A percentile compares a stretch with the other conserved stretches of the same genome.
Evolutionary conservation across 2,797 vertebrate species (phyloP).

Genomic region (Rousettus madagascariensis): DNA sequence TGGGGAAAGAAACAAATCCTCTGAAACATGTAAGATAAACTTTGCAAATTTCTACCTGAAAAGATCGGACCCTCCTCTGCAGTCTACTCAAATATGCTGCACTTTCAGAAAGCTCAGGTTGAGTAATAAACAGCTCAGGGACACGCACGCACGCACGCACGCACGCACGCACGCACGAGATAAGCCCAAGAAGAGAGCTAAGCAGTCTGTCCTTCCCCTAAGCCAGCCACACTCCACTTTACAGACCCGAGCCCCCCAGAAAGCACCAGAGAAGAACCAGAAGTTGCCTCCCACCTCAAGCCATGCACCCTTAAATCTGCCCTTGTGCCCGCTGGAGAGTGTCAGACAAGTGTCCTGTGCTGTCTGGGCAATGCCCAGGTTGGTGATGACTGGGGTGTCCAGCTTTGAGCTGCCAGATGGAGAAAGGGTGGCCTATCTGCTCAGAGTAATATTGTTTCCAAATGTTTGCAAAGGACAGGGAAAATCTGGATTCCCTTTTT

Average conservation of each 20-base stretch:
- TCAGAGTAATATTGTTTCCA: slow-evolving; percentile 11
- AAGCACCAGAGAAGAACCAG: slow-evolving; percentile 63
- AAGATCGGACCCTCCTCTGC: background rate
- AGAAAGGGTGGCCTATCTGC: background rate
- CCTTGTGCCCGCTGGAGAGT: background rate
- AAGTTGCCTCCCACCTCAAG: background rate
- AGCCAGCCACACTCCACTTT: background rate
- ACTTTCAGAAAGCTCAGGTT: background rate
- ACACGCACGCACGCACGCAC: no score
- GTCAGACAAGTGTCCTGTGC: background rate
- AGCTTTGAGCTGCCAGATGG: background rate
- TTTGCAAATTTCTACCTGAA: background rate
- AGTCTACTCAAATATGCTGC: background rate
- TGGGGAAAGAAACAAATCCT: background rate
- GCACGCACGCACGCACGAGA: background rate
- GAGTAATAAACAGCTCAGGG: background rate
- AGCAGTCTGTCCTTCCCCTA: background rate
- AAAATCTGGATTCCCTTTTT: background rate
- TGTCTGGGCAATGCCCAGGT: background rate
- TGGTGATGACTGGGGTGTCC: background rate
- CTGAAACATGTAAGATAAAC: background rate
- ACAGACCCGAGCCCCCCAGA: background rate
- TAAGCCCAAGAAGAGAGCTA: background rate
- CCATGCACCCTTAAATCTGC: background rate
- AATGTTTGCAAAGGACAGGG: background rate